A percentile compares a stretch with the other conserved stretches of the same genome.
phyloP scores from a whole-genome alignment of 2,797 vertebrate genomes.

The Todus mexicanus region DNA sequence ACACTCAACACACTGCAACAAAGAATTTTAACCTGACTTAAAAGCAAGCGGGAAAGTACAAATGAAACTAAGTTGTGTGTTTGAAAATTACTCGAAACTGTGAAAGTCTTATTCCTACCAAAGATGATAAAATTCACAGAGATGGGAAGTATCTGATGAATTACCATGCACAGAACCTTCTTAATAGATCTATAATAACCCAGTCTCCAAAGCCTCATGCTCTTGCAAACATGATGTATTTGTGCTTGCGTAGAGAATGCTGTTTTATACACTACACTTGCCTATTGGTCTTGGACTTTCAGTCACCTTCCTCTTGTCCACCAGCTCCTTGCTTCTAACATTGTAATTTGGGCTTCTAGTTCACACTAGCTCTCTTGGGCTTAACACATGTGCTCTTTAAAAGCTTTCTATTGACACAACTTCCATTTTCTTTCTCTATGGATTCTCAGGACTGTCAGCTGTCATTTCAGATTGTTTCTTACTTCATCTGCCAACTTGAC shows the following conservation, averaged over 20 bases:
- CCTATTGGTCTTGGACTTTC: neutral
- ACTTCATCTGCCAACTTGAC: neutral
- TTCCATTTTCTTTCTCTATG: neutral
- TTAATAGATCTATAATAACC: neutral
- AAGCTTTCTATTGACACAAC: conserved; percentile 13
- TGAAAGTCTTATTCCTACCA: neutral
- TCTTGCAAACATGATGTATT: neutral
- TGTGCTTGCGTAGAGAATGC: neutral
- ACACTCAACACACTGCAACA: neutral
- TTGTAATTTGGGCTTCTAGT: neutral
- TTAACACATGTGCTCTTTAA: neutral
- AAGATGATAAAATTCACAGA: neutral
- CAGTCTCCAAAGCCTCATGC: neutral
- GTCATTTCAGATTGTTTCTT: conserved; percentile 8
- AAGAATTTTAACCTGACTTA: conserved; percentile 12
- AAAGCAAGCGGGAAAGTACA: neutral
- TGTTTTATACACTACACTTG: neutral
- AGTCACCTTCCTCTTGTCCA: neutral
- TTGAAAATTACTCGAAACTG: conserved; percentile 11
- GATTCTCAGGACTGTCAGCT: neutral
- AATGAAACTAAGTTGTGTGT: neutral
- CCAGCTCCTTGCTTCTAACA: neutral
- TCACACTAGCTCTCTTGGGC: neutral
- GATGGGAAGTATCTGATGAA: neutral
- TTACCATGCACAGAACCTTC: neutral